phyloP scores from a whole-genome alignment of 2,888 invertebrate genomes.

The Agonopterix arenella region DNA sequence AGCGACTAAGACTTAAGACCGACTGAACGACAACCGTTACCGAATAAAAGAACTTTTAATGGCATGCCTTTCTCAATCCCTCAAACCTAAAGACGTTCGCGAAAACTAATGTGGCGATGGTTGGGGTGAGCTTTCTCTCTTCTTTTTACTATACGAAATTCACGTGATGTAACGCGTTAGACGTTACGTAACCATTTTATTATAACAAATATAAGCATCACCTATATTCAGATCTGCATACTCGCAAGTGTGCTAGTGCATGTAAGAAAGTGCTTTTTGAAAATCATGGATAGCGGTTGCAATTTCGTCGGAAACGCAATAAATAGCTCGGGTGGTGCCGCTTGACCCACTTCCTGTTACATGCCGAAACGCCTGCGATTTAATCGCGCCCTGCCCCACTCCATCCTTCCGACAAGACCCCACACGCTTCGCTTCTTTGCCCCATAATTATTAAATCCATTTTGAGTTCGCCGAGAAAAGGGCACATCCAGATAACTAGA shows the following conservation, averaged over 20 bases:
- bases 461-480: slow-evolving; percentile 52
- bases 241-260: slow-evolving; percentile 5
- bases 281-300: slow-evolving; percentile 51
- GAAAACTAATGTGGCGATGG: not conserved
- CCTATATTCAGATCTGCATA: no score
- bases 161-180: no score
- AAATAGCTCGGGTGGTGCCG: slow-evolving; percentile 67
- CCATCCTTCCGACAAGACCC: slow-evolving; percentile 61
- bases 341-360: slow-evolving; percentile 74
- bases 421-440: slow-evolving; percentile 62
- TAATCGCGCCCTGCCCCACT: slow-evolving; percentile 65
- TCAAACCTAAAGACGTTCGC: slow-evolving; percentile 17
- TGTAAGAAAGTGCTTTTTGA: slow-evolving; percentile 19
- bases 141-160: no score
- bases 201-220: no score
- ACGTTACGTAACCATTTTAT: no score
- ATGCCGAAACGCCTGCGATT: slow-evolving; percentile 73
- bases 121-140: no score
- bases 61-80: slow-evolving; percentile 49
- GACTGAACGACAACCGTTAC: slow-evolving; percentile 53
- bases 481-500: slow-evolving; percentile 29
- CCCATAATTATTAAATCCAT: slow-evolving; percentile 70
- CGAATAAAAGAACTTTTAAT: slow-evolving; percentile 70
- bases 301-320: slow-evolving; percentile 68
- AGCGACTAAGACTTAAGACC: slow-evolving; percentile 66